These are phyloP conservation scores for Leucophenga montana DNA, from an alignment of 2,888 invertebrate genomes.

Conservation along the genomic window DNA sequence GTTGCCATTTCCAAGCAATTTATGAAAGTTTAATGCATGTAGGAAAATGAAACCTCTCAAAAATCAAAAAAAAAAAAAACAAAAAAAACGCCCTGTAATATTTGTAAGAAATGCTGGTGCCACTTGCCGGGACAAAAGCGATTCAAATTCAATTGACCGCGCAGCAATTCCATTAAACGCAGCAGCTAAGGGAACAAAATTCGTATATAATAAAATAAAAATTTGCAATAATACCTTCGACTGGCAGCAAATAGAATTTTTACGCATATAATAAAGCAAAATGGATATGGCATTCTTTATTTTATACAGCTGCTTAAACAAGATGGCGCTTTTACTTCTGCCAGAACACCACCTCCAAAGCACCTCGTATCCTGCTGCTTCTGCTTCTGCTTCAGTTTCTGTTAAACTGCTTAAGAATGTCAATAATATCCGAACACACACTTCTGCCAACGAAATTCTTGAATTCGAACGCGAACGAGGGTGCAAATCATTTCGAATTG, in stretches of 20 bases:
- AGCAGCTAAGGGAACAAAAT: neutral
- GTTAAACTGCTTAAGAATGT: constrained; percentile 22
- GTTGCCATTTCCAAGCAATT: too few species aligned
- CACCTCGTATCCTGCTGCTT: neutral
- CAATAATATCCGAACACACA: constrained; percentile 22
- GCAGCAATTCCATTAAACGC: neutral
- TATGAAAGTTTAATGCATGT: too few species aligned
- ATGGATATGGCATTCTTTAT: constrained; percentile 1
- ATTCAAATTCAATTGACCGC: constrained; percentile 19
- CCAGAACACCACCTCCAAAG: neutral
- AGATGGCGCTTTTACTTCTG: neutral
- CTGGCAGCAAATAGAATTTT: constrained; percentile 9
- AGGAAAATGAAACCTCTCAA: too few species aligned
- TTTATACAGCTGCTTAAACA: neutral
- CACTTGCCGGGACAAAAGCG: too few species aligned
- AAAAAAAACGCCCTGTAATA: too few species aligned
- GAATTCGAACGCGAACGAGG: too few species aligned
- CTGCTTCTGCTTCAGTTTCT: neutral
- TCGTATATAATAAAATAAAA: neutral
- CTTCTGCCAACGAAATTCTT: neutral
- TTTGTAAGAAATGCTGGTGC: too few species aligned
- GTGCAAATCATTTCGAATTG: too few species aligned
- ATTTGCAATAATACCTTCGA: constrained; percentile 1
- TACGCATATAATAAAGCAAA: constrained; percentile 16
- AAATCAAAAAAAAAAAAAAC: too few species aligned